Percentiles rank a stretch among this genome's conserved stretches.
Evolutionary conservation across 1,140 invertebrate genomes (phyloP).

Genomic region (Drosophila ananassae): DNA sequence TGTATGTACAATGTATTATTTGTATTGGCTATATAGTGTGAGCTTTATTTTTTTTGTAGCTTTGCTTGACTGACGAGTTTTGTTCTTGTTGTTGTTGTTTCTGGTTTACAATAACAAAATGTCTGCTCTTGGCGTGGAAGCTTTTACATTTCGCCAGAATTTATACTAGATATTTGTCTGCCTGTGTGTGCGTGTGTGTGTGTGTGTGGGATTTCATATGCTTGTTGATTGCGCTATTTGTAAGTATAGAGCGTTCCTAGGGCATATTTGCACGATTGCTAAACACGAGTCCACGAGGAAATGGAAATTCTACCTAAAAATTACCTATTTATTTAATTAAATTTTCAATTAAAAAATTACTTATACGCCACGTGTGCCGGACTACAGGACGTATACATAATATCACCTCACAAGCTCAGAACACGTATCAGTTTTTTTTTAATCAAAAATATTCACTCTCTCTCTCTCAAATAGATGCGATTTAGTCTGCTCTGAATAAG

Average conservation of each 20-base stretch:
- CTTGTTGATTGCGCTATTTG: conserved; percentile 33
- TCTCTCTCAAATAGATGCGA: conserved; percentile 2
- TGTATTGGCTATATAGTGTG: conserved; percentile 54
- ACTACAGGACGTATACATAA: conserved; percentile 33
- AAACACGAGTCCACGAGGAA: conserved; percentile 32
- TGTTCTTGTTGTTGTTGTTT: conserved; percentile 42
- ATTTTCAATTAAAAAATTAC: conserved; percentile 9
- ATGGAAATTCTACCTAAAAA: conserved; percentile 10
- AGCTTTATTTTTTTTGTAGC: conserved; percentile 40
- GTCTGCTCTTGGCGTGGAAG: conserved; percentile 43
- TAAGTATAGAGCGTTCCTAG: conserved; percentile 29
- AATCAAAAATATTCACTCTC: conserved; percentile 5
- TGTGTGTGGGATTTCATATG: conserved; percentile 34
- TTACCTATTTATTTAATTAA: not conserved
- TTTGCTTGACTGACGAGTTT: conserved; percentile 58
- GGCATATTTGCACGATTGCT: conserved; percentile 56
- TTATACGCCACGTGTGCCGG: conserved; percentile 17
- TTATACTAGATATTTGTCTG: conserved; percentile 57
- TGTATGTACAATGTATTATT: conserved; percentile 9
- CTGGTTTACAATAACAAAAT: conserved; percentile 67
- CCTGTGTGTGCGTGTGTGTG: conserved; percentile 6
- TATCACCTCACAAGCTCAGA: not conserved
- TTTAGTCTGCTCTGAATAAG: not conserved
- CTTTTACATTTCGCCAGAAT: conserved; percentile 79
- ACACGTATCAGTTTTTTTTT: not conserved